A percentile compares a stretch with the other conserved stretches of the same genome.
Evolutionary conservation across 2,888 invertebrate species (phyloP).

Genomic region (Rhingia rostrata): DNA sequence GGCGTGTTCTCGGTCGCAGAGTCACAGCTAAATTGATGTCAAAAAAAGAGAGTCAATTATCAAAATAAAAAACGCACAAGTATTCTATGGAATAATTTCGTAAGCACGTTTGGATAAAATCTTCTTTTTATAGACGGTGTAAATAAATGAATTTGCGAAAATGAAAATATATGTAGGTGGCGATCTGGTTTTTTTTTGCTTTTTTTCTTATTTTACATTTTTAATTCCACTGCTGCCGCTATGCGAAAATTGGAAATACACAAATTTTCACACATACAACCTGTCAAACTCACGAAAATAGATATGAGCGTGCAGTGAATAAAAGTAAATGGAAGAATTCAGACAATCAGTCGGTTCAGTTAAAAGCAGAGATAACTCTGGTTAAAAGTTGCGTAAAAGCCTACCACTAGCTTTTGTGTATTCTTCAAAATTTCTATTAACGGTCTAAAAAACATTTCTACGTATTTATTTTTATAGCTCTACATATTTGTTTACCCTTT

Average conservation of each 20-base stretch:
- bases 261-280: constrained; percentile 66
- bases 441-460: neutral
- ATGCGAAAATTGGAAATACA: constrained; percentile 70
- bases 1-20: constrained; percentile 41
- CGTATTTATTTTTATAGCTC: neutral
- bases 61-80: constrained; percentile 36
- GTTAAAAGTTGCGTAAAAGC: too few species aligned
- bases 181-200: constrained; percentile 7
- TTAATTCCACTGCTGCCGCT: constrained; percentile 64
- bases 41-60: constrained; percentile 52
- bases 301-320: constrained; percentile 62
- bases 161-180: constrained; percentile 58
- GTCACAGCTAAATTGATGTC: constrained; percentile 49
- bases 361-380: too few species aligned
- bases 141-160: constrained; percentile 48
- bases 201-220: constrained; percentile 55
- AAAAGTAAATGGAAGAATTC: constrained; percentile 52
- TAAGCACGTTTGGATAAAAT: constrained; percentile 18
- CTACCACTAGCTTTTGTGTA: too few species aligned
- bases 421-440: too few species aligned
- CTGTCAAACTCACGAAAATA: constrained; percentile 73
- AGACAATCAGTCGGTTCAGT: neutral
- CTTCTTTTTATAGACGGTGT: constrained; percentile 41
- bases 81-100: constrained; percentile 22
- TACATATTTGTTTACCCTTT: neutral